These are phyloP conservation scores for Squalus acanthias DNA, from an alignment of 2,797 vertebrate genomes.

Conservation along the genomic window DNA sequence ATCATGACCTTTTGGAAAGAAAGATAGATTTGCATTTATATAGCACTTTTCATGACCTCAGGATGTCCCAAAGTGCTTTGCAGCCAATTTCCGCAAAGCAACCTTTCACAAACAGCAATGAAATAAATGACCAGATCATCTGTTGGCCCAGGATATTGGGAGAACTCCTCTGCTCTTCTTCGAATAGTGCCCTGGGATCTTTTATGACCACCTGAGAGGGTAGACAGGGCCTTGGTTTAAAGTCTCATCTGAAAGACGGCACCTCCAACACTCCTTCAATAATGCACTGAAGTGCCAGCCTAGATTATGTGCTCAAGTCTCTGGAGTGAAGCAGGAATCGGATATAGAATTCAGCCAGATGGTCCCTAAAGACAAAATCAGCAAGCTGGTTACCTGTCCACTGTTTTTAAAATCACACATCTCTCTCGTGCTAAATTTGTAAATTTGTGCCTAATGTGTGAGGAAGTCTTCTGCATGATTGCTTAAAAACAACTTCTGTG, in stretches of 20 bases:
- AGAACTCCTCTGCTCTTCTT: not conserved
- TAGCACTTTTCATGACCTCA: not conserved
- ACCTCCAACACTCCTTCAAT: not conserved
- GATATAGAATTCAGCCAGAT: not conserved
- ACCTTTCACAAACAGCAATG: not conserved
- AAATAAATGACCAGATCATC: not conserved
- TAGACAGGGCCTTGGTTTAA: no score
- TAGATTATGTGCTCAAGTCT: not conserved
- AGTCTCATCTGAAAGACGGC: no score
- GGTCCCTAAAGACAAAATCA: not conserved
- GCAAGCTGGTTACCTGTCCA: not conserved
- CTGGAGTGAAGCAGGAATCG: not conserved
- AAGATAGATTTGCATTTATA: not conserved
- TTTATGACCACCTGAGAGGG: no score
- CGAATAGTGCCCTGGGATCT: no score
- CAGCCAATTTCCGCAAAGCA: not conserved
- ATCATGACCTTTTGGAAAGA: not conserved
- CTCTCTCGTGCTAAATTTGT: not conserved
- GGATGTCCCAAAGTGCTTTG: not conserved
- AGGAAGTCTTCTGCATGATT: not conserved
- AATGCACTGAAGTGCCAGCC: not conserved
- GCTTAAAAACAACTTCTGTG: not conserved
- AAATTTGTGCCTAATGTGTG: not conserved
- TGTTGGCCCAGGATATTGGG: not conserved
- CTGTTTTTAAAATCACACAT: not conserved